phyloP scores from a whole-genome alignment of 1,140 invertebrate genomes.

The Teleogryllus occipitalis region DNA sequence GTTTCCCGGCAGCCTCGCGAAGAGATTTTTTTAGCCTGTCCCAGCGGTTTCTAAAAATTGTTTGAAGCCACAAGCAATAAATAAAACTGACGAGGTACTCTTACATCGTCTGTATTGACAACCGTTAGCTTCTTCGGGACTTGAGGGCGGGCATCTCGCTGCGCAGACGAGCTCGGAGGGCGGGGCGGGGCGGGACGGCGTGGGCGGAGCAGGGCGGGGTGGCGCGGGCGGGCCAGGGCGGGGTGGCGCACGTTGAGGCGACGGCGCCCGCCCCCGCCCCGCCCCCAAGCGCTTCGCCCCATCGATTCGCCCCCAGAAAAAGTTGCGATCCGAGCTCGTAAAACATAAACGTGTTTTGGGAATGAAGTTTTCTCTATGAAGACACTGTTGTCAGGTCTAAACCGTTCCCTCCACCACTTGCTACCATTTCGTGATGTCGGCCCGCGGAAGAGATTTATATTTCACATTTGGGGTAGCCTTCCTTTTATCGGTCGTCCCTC shows the following conservation, averaged over 20 bases:
- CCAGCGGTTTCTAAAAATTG: too few relatives aligned
- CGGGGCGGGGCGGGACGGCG: too few relatives aligned
- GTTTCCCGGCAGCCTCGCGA: too few relatives aligned
- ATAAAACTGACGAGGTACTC: too few relatives aligned
- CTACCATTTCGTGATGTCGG: not conserved
- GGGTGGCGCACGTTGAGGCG: too few relatives aligned
- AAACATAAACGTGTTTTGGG: slow-evolving; percentile 1
- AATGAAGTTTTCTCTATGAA: slow-evolving; percentile 1
- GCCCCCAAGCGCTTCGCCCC: too few relatives aligned
- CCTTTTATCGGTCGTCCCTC: not conserved
- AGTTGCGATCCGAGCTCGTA: not conserved
- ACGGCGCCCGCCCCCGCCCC: too few relatives aligned
- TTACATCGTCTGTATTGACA: not conserved
- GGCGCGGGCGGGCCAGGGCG: too few relatives aligned
- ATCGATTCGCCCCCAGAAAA: not conserved
- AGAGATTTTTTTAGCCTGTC: too few relatives aligned
- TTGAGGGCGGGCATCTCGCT: not conserved
- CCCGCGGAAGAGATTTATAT: not conserved
- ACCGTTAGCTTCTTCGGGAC: not conserved
- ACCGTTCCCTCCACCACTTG: not conserved
- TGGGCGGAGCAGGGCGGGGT: too few relatives aligned
- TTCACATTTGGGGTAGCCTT: not conserved
- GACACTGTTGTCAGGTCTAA: not conserved
- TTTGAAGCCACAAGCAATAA: too few relatives aligned
- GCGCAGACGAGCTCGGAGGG: not conserved